These are phyloP conservation scores for Troides helena DNA, from an alignment of 2,888 invertebrate species.

Conservation along the genomic window DNA sequence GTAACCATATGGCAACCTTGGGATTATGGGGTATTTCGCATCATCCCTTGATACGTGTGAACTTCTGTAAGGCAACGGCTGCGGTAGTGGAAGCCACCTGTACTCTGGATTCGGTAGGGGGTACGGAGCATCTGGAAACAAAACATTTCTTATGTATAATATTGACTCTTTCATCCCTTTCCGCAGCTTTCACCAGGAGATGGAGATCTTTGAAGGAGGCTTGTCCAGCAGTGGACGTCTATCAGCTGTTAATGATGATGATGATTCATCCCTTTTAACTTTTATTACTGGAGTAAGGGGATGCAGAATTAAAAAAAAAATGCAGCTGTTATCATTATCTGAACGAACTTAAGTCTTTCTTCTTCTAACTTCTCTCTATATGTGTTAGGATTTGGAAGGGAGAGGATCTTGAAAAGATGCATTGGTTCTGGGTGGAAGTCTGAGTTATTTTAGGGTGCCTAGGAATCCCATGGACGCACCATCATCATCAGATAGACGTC, in stretches of 20 bases:
- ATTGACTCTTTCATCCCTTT: too few species aligned
- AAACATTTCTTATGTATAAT: neutral
- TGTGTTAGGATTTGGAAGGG: neutral
- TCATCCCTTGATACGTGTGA: neutral
- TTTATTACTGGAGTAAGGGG: too few species aligned
- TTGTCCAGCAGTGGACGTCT: too few species aligned
- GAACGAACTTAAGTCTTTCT: too few species aligned
- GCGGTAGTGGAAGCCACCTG: neutral
- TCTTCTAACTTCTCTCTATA: neutral
- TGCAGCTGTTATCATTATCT: too few species aligned
- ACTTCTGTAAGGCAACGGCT: neutral
- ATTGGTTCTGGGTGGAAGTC: neutral
- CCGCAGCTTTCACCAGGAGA: too few species aligned
- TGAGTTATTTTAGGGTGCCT: neutral
- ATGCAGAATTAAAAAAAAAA: too few species aligned
- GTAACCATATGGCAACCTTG: neutral
- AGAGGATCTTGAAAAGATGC: neutral
- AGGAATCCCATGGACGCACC: neutral
- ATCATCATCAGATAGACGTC: too few species aligned
- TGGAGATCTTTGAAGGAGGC: too few species aligned
- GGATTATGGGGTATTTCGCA: neutral
- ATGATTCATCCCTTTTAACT: too few species aligned
- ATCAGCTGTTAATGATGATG: too few species aligned
- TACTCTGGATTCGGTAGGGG: neutral
- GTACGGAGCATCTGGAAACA: slow-evolving; percentile 4